Base-by-base conservation (phyloP, 2,113 vertebrate species). In the Rhabdomys dilectus region DNA sequence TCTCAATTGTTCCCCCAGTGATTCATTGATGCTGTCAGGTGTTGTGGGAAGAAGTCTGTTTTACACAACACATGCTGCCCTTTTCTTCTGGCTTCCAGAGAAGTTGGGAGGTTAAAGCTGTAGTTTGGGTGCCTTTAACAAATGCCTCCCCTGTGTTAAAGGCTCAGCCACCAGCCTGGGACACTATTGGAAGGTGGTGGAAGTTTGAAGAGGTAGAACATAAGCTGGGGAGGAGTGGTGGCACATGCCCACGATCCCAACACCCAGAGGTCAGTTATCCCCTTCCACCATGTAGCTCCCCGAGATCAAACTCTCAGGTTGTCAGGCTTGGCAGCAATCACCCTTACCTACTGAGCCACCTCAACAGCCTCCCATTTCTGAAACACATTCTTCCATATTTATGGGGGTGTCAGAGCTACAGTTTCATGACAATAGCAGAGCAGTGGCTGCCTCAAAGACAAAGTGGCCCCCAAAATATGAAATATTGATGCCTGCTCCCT, bases 21-120 rank as follows among this genome's bases (percentile, higher is more conserved):
- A 70, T 12, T 62, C 45, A 39, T 51, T 31, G 56, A 95, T 68
- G 39, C 72, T 82, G 21, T 26, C 39, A 58, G 45, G 42, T 87
- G 26, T 75, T 96, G 53, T 93, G 22, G 62, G 62, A 62, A 21
- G 15, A 48, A 84, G 7, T 80, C 81, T 70, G 42, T 2, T 66
- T 93, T 90, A 58, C n/a, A 78, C 42, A 64, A 8, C 42, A n/a
- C 48, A 90, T 84, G 9, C 48, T 94, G 1, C 8, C 36, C 70
- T 93, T 80, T 42, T 89, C n/a, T 95, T 36, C 91, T 89, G 64
- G n/a, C n/a, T 88, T 84, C 34, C 7, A 81, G 70, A 93, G 53
- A 89, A 64, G 75, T 89, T 77, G 31, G 68, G 10, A 78, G 75
- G 8, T 15, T 62, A 34, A 85, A 62, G 39, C 13, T 48, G 16